Percentiles rank a stretch among this genome's conserved stretches.
phyloP scores from a whole-genome alignment of 2,888 invertebrate species.

The Dicyrtomina minuta region DNA sequence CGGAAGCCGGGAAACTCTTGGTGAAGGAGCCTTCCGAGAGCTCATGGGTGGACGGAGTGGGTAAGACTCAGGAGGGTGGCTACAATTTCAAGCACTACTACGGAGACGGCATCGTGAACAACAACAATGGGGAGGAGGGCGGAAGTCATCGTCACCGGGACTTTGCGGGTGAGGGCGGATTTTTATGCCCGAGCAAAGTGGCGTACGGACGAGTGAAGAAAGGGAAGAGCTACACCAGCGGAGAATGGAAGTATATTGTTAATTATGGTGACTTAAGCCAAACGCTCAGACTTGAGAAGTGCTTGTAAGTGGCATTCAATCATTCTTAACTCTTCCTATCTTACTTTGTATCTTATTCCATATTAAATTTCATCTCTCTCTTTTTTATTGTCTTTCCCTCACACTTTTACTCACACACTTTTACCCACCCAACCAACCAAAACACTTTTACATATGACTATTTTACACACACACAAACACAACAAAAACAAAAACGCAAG shows the following conservation, averaged over 20 bases:
- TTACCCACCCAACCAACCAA: too few relatives aligned
- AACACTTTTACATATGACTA: too few relatives aligned
- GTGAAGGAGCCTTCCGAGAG: conserved; percentile 62
- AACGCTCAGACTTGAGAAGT: conserved; percentile 77
- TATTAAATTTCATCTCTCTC: not conserved
- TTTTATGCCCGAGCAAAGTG: conserved; percentile 76
- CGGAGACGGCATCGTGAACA: conserved; percentile 45
- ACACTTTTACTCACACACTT: not conserved
- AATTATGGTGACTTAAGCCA: conserved; percentile 78
- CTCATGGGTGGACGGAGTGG: conserved; percentile 61
- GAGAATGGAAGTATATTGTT: conserved; percentile 82
- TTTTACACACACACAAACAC: too few relatives aligned
- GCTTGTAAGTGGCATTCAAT: conserved; percentile 64
- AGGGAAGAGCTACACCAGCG: conserved; percentile 71
- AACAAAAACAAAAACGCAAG: too few relatives aligned
- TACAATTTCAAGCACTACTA: conserved; percentile 56
- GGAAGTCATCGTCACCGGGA: conserved; percentile 39
- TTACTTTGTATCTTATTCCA: conserved; percentile 5
- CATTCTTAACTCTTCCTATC: not conserved
- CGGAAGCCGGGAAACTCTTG: conserved; percentile 66
- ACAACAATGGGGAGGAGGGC: conserved; percentile 16
- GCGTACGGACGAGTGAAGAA: conserved; percentile 78
- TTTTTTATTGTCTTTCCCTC: conserved; percentile 1
- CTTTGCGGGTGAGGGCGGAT: conserved; percentile 66
- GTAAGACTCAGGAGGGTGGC: conserved; percentile 60